These are phyloP conservation scores for Scaptomyza graminum DNA, from an alignment of 1,140 invertebrate species.

Conservation along the genomic window DNA sequence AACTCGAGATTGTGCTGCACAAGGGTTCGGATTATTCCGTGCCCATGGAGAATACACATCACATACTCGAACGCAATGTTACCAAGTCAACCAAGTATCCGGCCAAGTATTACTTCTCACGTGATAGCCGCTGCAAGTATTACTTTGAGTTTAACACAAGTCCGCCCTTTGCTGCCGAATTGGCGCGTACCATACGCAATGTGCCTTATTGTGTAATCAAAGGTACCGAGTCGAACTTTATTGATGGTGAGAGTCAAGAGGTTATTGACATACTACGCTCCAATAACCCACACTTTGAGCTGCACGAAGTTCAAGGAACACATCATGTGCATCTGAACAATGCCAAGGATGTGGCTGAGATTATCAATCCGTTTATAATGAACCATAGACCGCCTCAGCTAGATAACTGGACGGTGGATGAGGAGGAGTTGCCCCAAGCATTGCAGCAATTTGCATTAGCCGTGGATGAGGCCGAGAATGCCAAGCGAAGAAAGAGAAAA, in stretches of 20 bases:
- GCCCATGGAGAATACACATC: constrained; percentile 84
- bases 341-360: constrained; percentile 85
- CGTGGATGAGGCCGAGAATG: constrained; percentile 70
- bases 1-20: constrained; percentile 85
- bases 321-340: constrained; percentile 91
- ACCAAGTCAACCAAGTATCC: constrained; percentile 85
- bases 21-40: constrained; percentile 85
- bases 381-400: constrained; percentile 68
- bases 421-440: constrained; percentile 33
- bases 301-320: constrained; percentile 86
- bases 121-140: constrained; percentile 86
- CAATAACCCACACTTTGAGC: constrained; percentile 86
- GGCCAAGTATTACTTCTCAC: constrained; percentile 86
- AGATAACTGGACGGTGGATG: constrained; percentile 66
- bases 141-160: constrained; percentile 69
- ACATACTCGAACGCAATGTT: constrained; percentile 86
- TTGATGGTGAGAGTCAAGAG: constrained; percentile 76
- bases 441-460: constrained; percentile 61
- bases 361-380: constrained; percentile 86
- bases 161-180: constrained; percentile 63
- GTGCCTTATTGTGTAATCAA: constrained; percentile 80
- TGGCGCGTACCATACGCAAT: constrained; percentile 68
- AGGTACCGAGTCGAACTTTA: constrained; percentile 67
- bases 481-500: constrained; percentile 79
- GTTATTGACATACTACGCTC: constrained; percentile 85